Percentiles rank a stretch among this genome's conserved stretches.
Evolutionary conservation across 2,113 vertebrate genomes (phyloP).

Genomic region (Chaetops frenatus): DNA sequence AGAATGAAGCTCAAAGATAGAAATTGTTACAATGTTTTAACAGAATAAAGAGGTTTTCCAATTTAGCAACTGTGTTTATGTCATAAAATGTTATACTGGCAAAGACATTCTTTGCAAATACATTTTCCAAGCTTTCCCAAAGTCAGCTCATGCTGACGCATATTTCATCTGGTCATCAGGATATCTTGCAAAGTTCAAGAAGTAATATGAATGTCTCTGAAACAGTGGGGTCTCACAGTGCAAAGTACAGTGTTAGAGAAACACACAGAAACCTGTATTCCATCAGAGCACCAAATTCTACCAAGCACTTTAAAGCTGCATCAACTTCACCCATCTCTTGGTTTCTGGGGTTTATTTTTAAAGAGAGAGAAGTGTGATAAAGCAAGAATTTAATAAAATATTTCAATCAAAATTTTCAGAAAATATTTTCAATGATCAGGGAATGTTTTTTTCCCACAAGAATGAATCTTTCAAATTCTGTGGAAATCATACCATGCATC

Average conservation of each 20-base stretch:
- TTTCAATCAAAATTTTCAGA: background rate
- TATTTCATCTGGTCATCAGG: background rate
- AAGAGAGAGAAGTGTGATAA: background rate
- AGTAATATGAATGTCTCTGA: background rate
- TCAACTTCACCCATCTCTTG: background rate
- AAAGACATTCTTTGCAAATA: background rate
- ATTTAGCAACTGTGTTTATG: background rate
- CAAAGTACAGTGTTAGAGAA: background rate
- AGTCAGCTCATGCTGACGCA: background rate
- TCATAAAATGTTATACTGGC: background rate
- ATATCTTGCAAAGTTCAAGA: background rate
- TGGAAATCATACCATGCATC: background rate
- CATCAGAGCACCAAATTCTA: background rate
- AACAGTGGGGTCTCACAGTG: background rate
- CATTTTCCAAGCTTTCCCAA: background rate
- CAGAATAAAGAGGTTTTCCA: background rate
- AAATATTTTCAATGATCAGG: background rate
- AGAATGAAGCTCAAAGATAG: background rate
- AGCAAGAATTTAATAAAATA: background rate
- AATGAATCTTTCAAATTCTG: background rate
- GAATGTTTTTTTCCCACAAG: background rate
- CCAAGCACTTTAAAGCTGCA: background rate
- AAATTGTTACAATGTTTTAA: background rate
- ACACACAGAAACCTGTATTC: background rate
- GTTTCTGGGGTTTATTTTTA: background rate